Percentiles rank a stretch among this genome's conserved stretches.
These are phyloP conservation scores for Tetramorium parvispinum DNA, from an alignment of 1,140 invertebrate genomes.

Conservation along the genomic window DNA sequence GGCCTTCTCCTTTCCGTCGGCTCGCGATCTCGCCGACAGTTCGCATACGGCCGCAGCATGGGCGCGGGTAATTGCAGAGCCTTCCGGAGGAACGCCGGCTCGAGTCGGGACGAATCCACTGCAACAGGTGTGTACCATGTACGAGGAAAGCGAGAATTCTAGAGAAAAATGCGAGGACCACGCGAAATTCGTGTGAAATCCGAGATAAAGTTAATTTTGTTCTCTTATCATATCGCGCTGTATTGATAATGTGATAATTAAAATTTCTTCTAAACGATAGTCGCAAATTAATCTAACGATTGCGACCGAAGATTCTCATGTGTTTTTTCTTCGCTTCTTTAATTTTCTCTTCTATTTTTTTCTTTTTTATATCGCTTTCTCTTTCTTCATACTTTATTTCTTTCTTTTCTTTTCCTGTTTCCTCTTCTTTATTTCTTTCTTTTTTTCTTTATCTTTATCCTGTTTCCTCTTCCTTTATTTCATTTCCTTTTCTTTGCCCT, in stretches of 20 bases:
- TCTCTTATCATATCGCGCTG: neutral
- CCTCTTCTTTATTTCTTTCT: neutral
- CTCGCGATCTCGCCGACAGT: neutral
- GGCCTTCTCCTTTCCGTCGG: neutral
- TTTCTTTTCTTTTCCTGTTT: neutral
- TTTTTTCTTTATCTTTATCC: too few species aligned
- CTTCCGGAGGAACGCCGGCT: neutral
- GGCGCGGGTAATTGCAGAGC: slow-evolving; percentile 20
- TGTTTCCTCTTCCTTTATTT: too few species aligned
- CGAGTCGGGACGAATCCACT: neutral
- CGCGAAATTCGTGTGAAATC: neutral
- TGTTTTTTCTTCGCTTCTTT: neutral
- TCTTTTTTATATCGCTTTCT: neutral
- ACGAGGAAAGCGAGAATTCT: neutral
- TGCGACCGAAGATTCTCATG: neutral
- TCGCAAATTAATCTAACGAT: neutral
- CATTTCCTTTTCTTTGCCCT: too few species aligned
- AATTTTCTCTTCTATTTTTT: neutral
- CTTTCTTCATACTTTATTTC: neutral
- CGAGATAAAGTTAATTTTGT: neutral
- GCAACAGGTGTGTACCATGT: slow-evolving; percentile 49
- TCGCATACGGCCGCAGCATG: neutral
- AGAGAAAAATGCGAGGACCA: neutral
- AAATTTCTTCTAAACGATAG: neutral
- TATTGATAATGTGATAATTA: neutral